Conservation (phyloP, 2,113 vertebrate genomes). For the Reinhardtius hippoglossoides region DNA sequence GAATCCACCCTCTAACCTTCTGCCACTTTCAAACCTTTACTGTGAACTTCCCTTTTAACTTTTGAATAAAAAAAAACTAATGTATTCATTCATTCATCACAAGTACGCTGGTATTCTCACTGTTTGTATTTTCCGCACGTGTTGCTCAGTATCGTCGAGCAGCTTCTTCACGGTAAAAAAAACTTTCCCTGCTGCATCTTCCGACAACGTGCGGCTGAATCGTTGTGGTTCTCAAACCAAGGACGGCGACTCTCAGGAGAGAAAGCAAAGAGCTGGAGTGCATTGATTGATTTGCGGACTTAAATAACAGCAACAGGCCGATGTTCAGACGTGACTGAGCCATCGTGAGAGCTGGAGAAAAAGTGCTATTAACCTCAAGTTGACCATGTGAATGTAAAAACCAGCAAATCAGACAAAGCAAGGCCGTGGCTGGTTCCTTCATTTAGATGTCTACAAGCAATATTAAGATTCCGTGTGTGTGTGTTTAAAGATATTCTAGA, state of each 20-base stretch:
- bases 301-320: neutral
- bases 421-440: neutral
- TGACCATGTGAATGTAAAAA: slow-evolving; percentile 3
- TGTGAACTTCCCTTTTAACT: neutral
- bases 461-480: neutral
- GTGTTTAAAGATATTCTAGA: neutral
- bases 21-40: too few relatives aligned
- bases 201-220: neutral
- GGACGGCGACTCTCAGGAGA: neutral
- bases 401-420: slow-evolving; percentile 33
- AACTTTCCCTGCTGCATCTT: neutral
- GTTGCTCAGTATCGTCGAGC: too few relatives aligned
- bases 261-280: neutral
- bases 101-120: too few relatives aligned
- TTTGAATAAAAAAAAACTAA: neutral
- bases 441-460: slow-evolving; percentile 38
- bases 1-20: too few relatives aligned
- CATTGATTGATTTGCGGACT: slow-evolving; percentile 13
- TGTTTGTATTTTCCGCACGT: too few relatives aligned
- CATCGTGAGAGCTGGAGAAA: slow-evolving; percentile 4
- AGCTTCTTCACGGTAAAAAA: neutral
- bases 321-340: neutral
- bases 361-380: slow-evolving; percentile 1
- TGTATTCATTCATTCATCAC: neutral
- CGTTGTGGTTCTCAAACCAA: neutral